These are phyloP conservation scores for Orestias chungarensis DNA, from an alignment of 2,797 vertebrate species.

Conservation along the genomic window DNA sequence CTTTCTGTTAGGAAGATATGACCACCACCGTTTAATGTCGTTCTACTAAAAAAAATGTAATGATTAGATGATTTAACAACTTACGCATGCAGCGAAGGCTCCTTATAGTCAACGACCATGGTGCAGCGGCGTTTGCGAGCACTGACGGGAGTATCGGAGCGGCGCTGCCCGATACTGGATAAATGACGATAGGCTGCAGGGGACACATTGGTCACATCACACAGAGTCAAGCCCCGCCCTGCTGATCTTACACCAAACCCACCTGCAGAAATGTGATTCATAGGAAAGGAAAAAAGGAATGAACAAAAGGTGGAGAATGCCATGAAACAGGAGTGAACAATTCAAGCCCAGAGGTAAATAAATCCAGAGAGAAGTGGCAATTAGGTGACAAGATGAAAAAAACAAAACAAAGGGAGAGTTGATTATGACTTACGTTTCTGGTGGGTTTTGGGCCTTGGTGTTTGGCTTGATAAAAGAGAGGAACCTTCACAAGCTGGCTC, in stretches of 20 bases:
- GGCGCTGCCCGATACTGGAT: slow-evolving; percentile 54
- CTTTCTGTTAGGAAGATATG: slow-evolving; percentile 80
- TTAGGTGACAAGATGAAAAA: neutral
- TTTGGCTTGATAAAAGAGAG: slow-evolving; percentile 38
- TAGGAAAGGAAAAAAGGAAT: neutral
- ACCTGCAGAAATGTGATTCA: slow-evolving; percentile 71
- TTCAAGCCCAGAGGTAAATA: slow-evolving; percentile 1
- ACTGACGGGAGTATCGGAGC: slow-evolving; percentile 53
- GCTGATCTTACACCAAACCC: slow-evolving; percentile 69
- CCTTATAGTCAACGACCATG: slow-evolving; percentile 87
- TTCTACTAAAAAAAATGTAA: neutral
- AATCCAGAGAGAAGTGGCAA: slow-evolving; percentile 1
- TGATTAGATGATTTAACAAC: slow-evolving; percentile 35
- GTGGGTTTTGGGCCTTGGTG: slow-evolving; percentile 42
- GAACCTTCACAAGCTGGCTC: slow-evolving; percentile 40
- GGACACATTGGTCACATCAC: slow-evolving; percentile 89
- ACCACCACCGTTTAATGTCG: neutral
- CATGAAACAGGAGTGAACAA: slow-evolving; percentile 34
- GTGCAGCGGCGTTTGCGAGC: slow-evolving; percentile 83
- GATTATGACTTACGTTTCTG: slow-evolving; percentile 65
- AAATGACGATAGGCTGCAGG: slow-evolving; percentile 73
- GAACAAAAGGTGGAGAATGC: neutral
- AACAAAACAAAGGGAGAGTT: neutral
- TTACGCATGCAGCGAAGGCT: slow-evolving; percentile 83
- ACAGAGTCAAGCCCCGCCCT: slow-evolving; percentile 78